phyloP scores from a whole-genome alignment of 2,113 vertebrate species.

The Brachyistius frenatus region DNA sequence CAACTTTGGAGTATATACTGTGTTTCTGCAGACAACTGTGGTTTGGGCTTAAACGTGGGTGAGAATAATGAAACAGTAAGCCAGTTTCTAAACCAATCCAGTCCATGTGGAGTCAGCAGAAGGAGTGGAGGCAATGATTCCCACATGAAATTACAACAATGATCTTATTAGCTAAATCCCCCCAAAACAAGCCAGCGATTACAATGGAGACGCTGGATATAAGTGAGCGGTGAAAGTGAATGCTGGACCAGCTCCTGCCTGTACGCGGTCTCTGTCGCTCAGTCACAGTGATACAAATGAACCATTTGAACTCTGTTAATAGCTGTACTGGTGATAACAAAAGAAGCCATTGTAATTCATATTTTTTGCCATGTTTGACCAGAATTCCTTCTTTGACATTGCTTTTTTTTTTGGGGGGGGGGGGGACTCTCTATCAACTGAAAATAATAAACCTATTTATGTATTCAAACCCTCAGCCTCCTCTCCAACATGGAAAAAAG shows the following conservation, averaged over 20 bases:
- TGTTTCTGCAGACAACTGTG: neutral
- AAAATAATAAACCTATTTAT: conserved; percentile 19
- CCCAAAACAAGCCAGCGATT: neutral
- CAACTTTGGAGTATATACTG: neutral
- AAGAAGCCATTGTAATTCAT: neutral
- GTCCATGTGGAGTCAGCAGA: conserved; percentile 11
- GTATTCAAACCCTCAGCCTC: conserved; percentile 23
- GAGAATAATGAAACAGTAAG: conserved; percentile 18
- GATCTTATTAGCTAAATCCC: conserved; percentile 13
- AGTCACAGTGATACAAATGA: neutral
- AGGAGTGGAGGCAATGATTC: conserved; percentile 4
- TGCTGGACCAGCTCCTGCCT: neutral
- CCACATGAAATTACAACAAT: conserved; percentile 16
- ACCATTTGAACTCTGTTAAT: neutral
- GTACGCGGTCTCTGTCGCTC: neutral
- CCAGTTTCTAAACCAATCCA: conserved; percentile 12
- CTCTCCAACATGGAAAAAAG: neutral
- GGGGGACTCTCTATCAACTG: neutral
- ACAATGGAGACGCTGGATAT: neutral
- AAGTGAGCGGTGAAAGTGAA: neutral
- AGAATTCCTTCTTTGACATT: neutral
- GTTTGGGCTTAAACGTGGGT: conserved; percentile 7
- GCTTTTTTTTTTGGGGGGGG: neutral
- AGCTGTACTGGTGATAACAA: neutral
- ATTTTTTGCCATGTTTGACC: conserved; percentile 1